Evolutionary conservation across 2,888 invertebrate genomes (phyloP), one percentile per base, ranked within the genome.

Genomic region (Lepidocyrtoides sp.): DNA sequence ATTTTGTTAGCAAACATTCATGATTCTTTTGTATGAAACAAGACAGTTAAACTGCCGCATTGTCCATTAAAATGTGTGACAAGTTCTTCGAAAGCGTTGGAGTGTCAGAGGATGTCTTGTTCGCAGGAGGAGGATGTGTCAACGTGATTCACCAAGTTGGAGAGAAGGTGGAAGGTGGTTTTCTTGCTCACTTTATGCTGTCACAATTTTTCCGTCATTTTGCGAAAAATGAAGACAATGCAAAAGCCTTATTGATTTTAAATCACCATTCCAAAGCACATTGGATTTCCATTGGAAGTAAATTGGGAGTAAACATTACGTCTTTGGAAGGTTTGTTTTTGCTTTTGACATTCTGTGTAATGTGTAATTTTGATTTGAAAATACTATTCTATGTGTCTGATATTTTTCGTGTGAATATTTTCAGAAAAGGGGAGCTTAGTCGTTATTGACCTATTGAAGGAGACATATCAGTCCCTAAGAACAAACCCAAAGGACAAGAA

Each of bases 41-140:
- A n/a, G n/a, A 41, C 41, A 41, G 41, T 41, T 41, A 41, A 41
- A n/a, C n/a, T 57, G 5, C 20, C 14, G 57, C 20, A n/a, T n/a
- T n/a, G n/a, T n/a, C n/a, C n/a, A n/a, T n/a, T n/a, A 17, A 81
- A 17, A 81, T 81, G 81, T 60, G 63, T 54, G 90, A 85, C 41
- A 77, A 77, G 44, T 90, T 90, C 77, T 90, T 90, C 29, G 90
- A 90, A 66, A 90, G 85, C 54, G 51, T 84, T 12, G 77, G 79
- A n/a, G 32, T 90, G 17, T 29, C 85, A 0, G 66, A 84, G 17
- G 63, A 90, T n/a, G 17, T 60, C 0, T 29, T 90, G 14, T 85
- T 66, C 14, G 20, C 72, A 0, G 89, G 60, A 63, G 63, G 48
- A 72, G 83, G 89, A 17, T 48, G 57, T 14, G 26, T 85, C 20